A percentile compares a stretch with the other conserved stretches of the same genome.
These are phyloP conservation scores for Polyodon spathula DNA, from an alignment of 2,113 vertebrate genomes.

Conservation along the genomic window DNA sequence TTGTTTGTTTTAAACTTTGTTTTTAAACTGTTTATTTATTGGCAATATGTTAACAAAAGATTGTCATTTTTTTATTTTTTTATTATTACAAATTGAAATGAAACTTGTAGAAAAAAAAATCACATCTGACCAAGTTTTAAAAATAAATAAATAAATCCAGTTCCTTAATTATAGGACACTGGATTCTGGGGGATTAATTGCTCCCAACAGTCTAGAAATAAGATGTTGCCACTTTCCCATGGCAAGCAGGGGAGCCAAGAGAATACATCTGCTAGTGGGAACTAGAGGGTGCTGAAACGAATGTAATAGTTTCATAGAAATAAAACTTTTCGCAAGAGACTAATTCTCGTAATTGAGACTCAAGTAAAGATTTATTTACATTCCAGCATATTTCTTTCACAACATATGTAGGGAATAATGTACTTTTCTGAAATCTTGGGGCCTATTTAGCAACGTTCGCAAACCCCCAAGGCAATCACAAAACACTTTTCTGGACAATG, in stretches of 20 bases:
- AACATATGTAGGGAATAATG: background rate
- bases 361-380: background rate
- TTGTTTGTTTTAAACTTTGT: no score
- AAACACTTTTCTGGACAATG: no score
- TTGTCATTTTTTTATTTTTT: no score
- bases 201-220: background rate
- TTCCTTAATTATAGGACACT: no score
- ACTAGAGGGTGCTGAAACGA: background rate
- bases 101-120: no score
- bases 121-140: no score
- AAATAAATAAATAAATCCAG: no score
- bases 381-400: background rate
- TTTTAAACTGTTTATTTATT: no score
- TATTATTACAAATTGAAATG: no score
- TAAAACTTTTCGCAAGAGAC: no score
- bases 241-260: background rate
- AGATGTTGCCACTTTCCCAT: background rate
- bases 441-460: background rate
- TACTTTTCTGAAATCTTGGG: background rate
- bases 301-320: background rate
- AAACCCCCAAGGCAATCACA: background rate
- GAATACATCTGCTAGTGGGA: background rate
- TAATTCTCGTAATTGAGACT: background rate
- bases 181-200: no score
- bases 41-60: no score